Conservation (phyloP, 2,113 vertebrate genomes). For the Sakesphorus luctuosus region DNA sequence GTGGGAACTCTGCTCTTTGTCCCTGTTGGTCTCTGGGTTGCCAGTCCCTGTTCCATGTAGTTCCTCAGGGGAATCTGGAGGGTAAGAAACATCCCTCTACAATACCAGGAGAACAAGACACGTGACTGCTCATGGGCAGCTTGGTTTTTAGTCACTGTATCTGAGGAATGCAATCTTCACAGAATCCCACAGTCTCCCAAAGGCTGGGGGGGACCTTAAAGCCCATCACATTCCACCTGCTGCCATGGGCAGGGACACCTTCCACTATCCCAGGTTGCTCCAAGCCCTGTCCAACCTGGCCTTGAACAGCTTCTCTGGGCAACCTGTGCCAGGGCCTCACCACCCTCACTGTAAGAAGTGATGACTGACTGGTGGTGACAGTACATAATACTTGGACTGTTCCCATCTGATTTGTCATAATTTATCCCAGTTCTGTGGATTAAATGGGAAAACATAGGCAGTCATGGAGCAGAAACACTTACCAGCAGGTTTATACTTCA, state of each 20-base stretch:
- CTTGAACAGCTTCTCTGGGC: neutral
- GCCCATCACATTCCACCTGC: neutral
- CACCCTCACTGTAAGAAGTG: neutral
- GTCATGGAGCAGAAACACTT: neutral
- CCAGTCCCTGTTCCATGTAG: neutral
- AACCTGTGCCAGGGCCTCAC: neutral
- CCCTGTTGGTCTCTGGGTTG: neutral
- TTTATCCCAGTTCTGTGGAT: neutral
- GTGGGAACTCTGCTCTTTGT: neutral
- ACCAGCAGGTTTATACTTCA: neutral
- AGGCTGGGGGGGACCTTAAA: neutral
- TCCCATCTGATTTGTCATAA: neutral
- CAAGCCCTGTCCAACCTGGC: rapidly evolving
- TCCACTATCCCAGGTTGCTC: rapidly evolving
- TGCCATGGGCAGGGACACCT: neutral
- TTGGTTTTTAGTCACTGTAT: neutral
- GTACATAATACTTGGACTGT: neutral
- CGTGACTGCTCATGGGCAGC: neutral
- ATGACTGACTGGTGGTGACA: neutral
- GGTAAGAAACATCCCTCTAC: neutral
- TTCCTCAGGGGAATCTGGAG: neutral
- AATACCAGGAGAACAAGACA: neutral
- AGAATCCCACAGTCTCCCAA: neutral
- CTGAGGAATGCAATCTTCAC: neutral
- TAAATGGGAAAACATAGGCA: neutral